Conservation (phyloP, 2,797 vertebrate species). For the Cyclura pinguis region DNA sequence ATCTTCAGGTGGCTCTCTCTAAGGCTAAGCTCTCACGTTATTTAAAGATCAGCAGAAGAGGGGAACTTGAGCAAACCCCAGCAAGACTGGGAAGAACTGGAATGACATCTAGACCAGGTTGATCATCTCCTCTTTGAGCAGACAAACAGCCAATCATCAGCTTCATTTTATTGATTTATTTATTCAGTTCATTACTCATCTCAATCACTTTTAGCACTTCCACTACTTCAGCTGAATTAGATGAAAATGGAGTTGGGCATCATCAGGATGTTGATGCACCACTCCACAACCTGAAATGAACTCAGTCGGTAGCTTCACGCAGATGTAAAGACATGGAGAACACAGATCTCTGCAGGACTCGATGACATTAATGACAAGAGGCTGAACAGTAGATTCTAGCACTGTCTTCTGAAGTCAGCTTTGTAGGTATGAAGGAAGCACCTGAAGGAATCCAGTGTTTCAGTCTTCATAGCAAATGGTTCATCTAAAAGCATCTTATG, state of each 20-base stretch:
- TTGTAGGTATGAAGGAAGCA: not conserved
- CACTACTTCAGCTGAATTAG: not conserved
- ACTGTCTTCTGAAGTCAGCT: not conserved
- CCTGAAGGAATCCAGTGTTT: not conserved
- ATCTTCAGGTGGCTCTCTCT: too few species aligned
- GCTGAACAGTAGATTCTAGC: not conserved
- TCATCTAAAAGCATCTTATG: not conserved
- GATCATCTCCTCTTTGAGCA: not conserved
- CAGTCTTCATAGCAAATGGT: not conserved
- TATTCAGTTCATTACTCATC: constrained; percentile 3
- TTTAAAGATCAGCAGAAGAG: not conserved
- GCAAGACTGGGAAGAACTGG: not conserved
- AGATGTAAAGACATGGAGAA: not conserved
- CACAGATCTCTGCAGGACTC: not conserved
- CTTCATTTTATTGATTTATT: not conserved
- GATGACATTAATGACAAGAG: not conserved
- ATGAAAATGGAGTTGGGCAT: not conserved
- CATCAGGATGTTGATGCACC: not conserved
- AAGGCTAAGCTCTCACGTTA: too few species aligned
- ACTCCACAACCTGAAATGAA: not conserved
- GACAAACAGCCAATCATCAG: not conserved
- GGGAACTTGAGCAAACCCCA: not conserved
- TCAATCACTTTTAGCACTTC: not conserved
- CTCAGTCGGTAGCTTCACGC: not conserved
- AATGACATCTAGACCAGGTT: not conserved